Evolutionary conservation across 1,140 invertebrate genomes (phyloP).

Genomic region (Drosophila novamexicana): DNA sequence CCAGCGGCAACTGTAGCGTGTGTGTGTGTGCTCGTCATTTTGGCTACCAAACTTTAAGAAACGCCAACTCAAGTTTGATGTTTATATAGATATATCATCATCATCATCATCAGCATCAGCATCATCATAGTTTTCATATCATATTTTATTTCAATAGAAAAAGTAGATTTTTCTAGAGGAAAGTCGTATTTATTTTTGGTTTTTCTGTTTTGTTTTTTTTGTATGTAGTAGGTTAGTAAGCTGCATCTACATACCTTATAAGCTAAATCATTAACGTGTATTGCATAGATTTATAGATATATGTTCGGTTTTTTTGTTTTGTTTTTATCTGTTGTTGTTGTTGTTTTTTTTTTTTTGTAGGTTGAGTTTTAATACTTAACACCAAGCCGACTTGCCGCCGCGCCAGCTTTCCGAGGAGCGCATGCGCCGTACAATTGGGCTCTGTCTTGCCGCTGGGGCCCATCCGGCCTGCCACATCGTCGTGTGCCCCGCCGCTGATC

Average conservation of each 20-base stretch:
- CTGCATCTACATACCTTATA: slow-evolving; percentile 76
- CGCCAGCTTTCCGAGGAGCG: slow-evolving; percentile 38
- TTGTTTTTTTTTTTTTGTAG: slow-evolving; percentile 21
- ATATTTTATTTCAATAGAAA: slow-evolving; percentile 79
- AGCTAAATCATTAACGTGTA: slow-evolving; percentile 54
- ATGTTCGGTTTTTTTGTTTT: slow-evolving; percentile 36
- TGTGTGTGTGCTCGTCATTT: slow-evolving; percentile 14
- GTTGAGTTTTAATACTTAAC: slow-evolving; percentile 70
- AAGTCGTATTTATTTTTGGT: slow-evolving; percentile 72
- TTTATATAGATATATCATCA: neutral
- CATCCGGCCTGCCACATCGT: neutral
- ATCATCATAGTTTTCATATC: slow-evolving; percentile 42
- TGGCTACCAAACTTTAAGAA: slow-evolving; percentile 69
- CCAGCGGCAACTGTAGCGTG: slow-evolving; percentile 10
- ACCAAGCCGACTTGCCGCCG: slow-evolving; percentile 43
- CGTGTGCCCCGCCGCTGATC: neutral
- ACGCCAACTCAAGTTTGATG: slow-evolving; percentile 64
- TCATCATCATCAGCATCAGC: neutral
- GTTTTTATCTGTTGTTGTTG: slow-evolving; percentile 11
- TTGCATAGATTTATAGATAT: slow-evolving; percentile 20
- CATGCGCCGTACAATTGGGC: slow-evolving; percentile 55
- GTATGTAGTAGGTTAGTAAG: slow-evolving; percentile 42
- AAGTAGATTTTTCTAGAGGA: slow-evolving; percentile 72
- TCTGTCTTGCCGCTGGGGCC: slow-evolving; percentile 2
- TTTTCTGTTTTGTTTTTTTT: slow-evolving; percentile 38